A percentile compares a stretch with the other conserved stretches of the same genome.
These are phyloP conservation scores for Coregonus ussuriensis DNA, from an alignment of 2,797 vertebrate genomes.

Conservation along the genomic window DNA sequence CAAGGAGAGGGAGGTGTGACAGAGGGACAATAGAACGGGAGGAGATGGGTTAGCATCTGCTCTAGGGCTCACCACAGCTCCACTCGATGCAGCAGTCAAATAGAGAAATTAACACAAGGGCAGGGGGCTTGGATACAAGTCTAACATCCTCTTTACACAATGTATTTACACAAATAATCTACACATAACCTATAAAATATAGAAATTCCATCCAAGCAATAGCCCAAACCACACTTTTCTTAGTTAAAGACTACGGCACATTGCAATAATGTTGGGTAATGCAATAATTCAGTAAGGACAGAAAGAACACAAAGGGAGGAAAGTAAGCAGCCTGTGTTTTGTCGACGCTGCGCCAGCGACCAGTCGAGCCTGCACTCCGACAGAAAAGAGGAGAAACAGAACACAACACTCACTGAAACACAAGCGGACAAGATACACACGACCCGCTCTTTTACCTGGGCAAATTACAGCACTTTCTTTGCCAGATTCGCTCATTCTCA, in stretches of 20 bases:
- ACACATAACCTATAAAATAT: neutral
- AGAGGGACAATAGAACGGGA: neutral
- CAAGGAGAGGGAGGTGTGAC: neutral
- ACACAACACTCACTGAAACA: slow-evolving; percentile 6
- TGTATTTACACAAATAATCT: neutral
- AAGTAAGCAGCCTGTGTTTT: neutral
- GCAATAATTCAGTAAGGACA: neutral
- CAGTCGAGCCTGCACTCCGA: neutral
- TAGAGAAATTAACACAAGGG: neutral
- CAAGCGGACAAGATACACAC: slow-evolving; percentile 12
- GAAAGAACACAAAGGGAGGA: neutral
- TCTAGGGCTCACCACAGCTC: neutral
- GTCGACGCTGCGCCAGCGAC: neutral
- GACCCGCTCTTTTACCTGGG: neutral
- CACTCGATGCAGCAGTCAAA: neutral
- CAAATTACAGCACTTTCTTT: neutral
- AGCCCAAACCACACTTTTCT: neutral
- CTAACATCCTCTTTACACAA: neutral
- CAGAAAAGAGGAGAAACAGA: slow-evolving; percentile 1
- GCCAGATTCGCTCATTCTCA: neutral
- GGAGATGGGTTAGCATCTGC: neutral
- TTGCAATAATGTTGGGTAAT: neutral
- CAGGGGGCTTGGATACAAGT: neutral
- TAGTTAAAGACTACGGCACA: neutral
- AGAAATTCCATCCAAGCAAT: neutral